phyloP scores from a whole-genome alignment of 1,140 invertebrate species.

The Onthophagus taurus region DNA sequence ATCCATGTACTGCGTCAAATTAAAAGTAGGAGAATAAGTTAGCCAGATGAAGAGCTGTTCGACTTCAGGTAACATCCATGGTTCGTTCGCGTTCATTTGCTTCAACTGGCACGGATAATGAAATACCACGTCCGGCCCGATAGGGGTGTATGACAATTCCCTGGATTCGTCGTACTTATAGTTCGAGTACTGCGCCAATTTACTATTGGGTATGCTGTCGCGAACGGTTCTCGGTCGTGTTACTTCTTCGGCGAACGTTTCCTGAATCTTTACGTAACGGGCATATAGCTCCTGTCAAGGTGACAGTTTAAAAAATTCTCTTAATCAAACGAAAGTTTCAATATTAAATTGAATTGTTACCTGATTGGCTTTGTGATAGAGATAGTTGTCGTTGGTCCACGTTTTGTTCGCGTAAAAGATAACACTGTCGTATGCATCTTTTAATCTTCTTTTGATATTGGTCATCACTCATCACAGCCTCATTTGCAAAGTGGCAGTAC shows the following conservation, averaged over 20 bases:
- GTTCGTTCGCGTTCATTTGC: conserved; percentile 19
- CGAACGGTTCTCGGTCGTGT: conserved; percentile 23
- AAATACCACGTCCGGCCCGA: conserved; percentile 11
- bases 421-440: conserved; percentile 16
- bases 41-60: conserved; percentile 28
- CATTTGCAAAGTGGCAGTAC: conserved; percentile 8
- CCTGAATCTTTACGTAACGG: conserved; percentile 9
- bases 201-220: conserved; percentile 31
- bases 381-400: conserved; percentile 10
- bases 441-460: conserved; percentile 16
- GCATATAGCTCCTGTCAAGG: conserved; percentile 17
- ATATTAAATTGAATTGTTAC: conserved; percentile 13
- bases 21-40: conserved; percentile 11
- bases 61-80: conserved; percentile 33
- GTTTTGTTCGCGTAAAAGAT: conserved; percentile 16
- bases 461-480: conserved; percentile 20
- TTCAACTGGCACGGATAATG: conserved; percentile 15
- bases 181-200: conserved; percentile 29
- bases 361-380: conserved; percentile 20
- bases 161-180: conserved; percentile 31
- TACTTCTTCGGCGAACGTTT: conserved; percentile 15
- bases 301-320: conserved; percentile 13
- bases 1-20: conserved; percentile 6
- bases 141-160: conserved; percentile 28
- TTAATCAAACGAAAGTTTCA: neutral